Conservation (phyloP, 2,888 invertebrate genomes). For the Ischnus inquisitorius region DNA sequence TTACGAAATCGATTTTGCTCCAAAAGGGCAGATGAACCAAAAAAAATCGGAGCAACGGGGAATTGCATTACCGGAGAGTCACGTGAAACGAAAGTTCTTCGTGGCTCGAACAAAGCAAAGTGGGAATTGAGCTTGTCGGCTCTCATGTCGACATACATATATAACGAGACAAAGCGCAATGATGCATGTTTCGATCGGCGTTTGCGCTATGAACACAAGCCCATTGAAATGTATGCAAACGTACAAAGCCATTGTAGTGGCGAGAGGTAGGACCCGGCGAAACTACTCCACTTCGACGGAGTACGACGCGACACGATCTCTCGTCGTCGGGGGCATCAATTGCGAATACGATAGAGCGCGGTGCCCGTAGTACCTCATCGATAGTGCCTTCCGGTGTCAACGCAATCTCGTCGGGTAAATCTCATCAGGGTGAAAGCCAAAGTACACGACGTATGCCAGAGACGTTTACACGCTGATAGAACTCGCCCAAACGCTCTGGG, state of each 20-base stretch:
- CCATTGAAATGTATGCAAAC: conserved; percentile 49
- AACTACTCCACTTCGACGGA: conserved; percentile 17
- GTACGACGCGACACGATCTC: neutral
- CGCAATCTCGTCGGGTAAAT: conserved; percentile 60
- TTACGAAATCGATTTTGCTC: no score
- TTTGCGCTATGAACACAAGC: conserved; percentile 45
- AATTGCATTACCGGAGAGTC: neutral
- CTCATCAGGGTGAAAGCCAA: conserved; percentile 45
- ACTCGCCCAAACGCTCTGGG: conserved; percentile 37
- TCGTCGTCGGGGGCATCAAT: neutral
- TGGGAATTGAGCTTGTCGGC: neutral
- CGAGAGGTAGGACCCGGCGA: conserved; percentile 1
- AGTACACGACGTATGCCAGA: neutral
- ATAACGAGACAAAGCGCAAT: conserved; percentile 27
- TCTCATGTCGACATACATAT: neutral
- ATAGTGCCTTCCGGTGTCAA: conserved; percentile 61
- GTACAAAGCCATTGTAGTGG: conserved; percentile 39
- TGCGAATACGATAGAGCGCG: neutral
- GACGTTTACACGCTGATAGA: conserved; percentile 29
- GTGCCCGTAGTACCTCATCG: conserved; percentile 49
- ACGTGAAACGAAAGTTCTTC: neutral
- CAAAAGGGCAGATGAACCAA: no score
- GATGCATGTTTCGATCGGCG: conserved; percentile 24
- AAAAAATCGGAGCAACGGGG: no score
- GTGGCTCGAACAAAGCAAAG: neutral